Conservation (phyloP, 2,888 invertebrate genomes). For the Holacanthella duospinosa region DNA sequence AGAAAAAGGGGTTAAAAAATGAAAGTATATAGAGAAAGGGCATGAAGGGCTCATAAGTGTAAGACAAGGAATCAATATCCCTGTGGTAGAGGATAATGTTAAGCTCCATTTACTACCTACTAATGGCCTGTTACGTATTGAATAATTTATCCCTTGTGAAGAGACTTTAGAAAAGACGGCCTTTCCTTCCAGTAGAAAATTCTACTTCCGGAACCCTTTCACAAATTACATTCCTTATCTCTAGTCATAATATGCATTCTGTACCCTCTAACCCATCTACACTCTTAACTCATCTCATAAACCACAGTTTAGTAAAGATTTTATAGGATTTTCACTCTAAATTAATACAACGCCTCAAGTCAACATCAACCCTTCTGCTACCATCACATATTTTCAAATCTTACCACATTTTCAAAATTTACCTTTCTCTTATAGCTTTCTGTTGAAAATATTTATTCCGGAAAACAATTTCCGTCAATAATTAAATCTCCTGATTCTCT, state of each 20-base stretch:
- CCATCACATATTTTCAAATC: no score
- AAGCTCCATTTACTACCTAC: slow-evolving; percentile 29
- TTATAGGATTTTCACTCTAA: background rate
- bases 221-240: background rate
- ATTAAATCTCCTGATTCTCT: background rate
- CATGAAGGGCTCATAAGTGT: no score
- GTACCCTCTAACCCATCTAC: no score
- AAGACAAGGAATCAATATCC: slow-evolving; percentile 15
- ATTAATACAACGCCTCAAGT: background rate
- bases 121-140: slow-evolving; percentile 31
- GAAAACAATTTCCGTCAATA: background rate
- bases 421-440: background rate
- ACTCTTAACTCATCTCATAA: background rate
- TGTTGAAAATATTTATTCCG: background rate
- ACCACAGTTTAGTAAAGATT: background rate
- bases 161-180: background rate
- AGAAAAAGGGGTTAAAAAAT: no score
- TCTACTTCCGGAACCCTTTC: background rate
- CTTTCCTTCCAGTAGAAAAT: background rate
- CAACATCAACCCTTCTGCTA: no score
- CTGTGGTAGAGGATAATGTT: slow-evolving; percentile 18
- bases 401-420: no score
- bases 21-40: no score
- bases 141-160: slow-evolving; percentile 29
- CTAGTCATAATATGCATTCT: background rate